phyloP scores from a whole-genome alignment of 2,888 invertebrate species.

The Stenodema calcarata region DNA sequence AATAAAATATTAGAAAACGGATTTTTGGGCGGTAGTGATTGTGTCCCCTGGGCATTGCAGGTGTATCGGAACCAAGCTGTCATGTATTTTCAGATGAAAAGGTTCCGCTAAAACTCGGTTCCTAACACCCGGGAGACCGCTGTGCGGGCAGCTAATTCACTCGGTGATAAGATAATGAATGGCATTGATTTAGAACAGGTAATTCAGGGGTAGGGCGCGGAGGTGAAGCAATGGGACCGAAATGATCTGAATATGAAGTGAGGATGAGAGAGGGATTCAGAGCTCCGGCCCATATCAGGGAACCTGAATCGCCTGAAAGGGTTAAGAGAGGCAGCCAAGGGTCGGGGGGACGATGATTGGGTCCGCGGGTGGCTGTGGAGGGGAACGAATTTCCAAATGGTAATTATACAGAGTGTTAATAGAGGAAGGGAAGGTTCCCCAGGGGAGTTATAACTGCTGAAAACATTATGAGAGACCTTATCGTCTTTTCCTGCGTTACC shows the following conservation, averaged over 20 bases:
- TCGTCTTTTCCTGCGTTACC: slow-evolving; percentile 9
- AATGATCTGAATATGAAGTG: slow-evolving; percentile 13
- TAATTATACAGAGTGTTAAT: slow-evolving; percentile 18
- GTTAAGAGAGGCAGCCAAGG: not conserved
- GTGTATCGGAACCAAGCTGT: not conserved
- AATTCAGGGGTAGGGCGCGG: slow-evolving; percentile 1
- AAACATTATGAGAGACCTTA: slow-evolving; percentile 13
- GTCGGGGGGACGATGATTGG: not conserved
- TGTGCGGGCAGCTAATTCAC: slow-evolving; percentile 35
- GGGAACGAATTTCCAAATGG: not conserved
- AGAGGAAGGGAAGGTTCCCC: not conserved
- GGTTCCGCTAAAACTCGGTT: not conserved
- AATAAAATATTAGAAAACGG: no score
- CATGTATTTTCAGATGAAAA: not conserved
- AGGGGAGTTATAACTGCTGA: not conserved
- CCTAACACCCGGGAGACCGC: not conserved
- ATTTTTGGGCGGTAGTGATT: no score
- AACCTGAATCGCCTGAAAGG: not conserved
- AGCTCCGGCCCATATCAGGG: not conserved
- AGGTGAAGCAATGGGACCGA: slow-evolving; percentile 8
- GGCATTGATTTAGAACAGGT: slow-evolving; percentile 47
- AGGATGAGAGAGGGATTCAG: not conserved
- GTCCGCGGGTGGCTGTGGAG: not conserved
- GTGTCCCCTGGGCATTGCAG: no score
- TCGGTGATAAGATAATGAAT: slow-evolving; percentile 46